A percentile compares a stretch with the other conserved stretches of the same genome.
Evolutionary conservation across 2,888 invertebrate genomes (phyloP).

Genomic region (Clanis bilineata): DNA sequence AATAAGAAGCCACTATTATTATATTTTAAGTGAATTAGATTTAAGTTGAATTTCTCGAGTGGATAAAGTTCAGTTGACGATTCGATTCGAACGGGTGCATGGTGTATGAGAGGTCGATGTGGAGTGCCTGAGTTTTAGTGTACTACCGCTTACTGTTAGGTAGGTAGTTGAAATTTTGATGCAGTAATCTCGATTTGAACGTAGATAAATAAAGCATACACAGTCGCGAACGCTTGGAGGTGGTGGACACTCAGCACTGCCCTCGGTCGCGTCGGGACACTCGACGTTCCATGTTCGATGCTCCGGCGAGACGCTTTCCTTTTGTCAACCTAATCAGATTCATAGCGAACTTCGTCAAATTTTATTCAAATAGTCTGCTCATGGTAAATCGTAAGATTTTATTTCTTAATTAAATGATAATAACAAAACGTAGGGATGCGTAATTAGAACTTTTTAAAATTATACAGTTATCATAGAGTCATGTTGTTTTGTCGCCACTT

Average conservation of each 20-base stretch:
- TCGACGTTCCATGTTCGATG: too few relatives aligned
- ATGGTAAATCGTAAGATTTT: slow-evolving; percentile 80
- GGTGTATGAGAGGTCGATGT: slow-evolving; percentile 78
- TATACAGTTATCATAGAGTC: slow-evolving; percentile 81
- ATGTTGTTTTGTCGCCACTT: slow-evolving; percentile 66
- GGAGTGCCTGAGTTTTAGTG: slow-evolving; percentile 79
- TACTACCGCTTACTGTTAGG: slow-evolving; percentile 82
- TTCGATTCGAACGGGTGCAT: slow-evolving; percentile 77
- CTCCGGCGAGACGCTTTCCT: slow-evolving; percentile 67
- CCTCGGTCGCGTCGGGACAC: slow-evolving; percentile 37
- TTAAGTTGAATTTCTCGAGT: slow-evolving; percentile 81
- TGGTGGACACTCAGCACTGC: slow-evolving; percentile 48
- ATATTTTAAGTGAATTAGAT: slow-evolving; percentile 79
- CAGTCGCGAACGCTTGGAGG: slow-evolving; percentile 67
- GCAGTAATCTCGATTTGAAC: slow-evolving; percentile 78
- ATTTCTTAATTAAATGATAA: slow-evolving; percentile 82
- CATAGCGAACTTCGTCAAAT: slow-evolving; percentile 77
- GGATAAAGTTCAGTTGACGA: slow-evolving; percentile 76
- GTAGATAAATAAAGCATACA: slow-evolving; percentile 76
- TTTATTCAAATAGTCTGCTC: slow-evolving; percentile 82
- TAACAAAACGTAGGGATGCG: slow-evolving; percentile 81
- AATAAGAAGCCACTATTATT: slow-evolving; percentile 80
- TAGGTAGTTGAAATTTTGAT: slow-evolving; percentile 81
- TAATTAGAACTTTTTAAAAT: slow-evolving; percentile 82
- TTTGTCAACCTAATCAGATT: slow-evolving; percentile 74